Evolutionary conservation across 2,797 vertebrate genomes (phyloP).

Genomic region (Lophius americanus): DNA sequence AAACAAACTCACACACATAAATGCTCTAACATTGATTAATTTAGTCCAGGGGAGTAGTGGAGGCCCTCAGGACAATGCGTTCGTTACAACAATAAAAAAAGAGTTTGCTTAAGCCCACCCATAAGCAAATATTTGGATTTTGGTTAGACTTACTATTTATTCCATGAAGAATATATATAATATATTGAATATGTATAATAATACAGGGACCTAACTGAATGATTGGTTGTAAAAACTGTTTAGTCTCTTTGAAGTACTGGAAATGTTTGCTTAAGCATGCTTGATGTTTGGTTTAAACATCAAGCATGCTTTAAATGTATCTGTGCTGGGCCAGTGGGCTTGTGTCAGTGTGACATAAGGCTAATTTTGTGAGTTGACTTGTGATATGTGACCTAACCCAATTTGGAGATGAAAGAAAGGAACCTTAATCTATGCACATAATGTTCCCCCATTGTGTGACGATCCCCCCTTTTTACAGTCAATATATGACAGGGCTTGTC

Average conservation of each 20-base stretch:
- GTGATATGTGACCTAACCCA: slow-evolving; percentile 55
- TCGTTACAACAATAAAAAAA: slow-evolving; percentile 80
- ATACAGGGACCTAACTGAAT: too few relatives aligned
- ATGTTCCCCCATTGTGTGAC: slow-evolving; percentile 60
- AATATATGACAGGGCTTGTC: slow-evolving; percentile 50
- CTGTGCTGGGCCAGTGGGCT: slow-evolving; percentile 20
- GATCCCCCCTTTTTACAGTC: slow-evolving; percentile 53
- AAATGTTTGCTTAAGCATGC: background rate
- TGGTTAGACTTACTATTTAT: slow-evolving; percentile 72
- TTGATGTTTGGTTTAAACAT: slow-evolving; percentile 71
- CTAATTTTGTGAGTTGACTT: slow-evolving; percentile 52
- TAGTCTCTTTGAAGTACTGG: slow-evolving; percentile 66
- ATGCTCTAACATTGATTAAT: slow-evolving; percentile 73
- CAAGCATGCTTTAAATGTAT: slow-evolving; percentile 54
- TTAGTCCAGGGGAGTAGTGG: slow-evolving; percentile 72
- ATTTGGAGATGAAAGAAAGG: slow-evolving; percentile 46
- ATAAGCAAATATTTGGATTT: slow-evolving; percentile 80
- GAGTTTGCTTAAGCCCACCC: slow-evolving; percentile 73
- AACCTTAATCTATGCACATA: slow-evolving; percentile 64
- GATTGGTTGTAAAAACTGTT: slow-evolving; percentile 54
- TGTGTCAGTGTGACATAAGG: slow-evolving; percentile 29
- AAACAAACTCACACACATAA: slow-evolving; percentile 25
- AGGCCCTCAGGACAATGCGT: slow-evolving; percentile 79
- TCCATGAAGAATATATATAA: slow-evolving; percentile 60
- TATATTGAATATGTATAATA: too few relatives aligned